Evolutionary conservation across 2,888 invertebrate genomes (phyloP).

Genomic region (Zele albiditarsus): DNA sequence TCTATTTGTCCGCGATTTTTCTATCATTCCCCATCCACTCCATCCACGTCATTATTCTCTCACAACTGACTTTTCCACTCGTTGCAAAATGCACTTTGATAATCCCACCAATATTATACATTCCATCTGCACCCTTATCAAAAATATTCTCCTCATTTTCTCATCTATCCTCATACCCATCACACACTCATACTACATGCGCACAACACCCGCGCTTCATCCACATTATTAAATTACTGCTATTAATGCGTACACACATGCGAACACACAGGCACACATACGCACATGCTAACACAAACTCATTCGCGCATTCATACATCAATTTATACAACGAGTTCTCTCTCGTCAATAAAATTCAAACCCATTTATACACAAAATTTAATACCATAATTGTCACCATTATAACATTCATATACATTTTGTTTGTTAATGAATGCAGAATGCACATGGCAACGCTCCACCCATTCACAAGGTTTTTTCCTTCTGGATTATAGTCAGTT

Average conservation of each 20-base stretch:
- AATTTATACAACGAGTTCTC: not conserved
- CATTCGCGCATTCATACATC: not conserved
- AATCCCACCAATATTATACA: not conserved
- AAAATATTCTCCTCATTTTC: not conserved
- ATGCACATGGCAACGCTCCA: not conserved
- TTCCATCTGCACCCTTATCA: not conserved
- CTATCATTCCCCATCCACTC: not conserved
- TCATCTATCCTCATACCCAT: not conserved
- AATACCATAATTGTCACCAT: no score
- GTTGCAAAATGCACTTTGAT: not conserved
- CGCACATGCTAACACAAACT: not conserved
- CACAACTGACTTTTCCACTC: not conserved
- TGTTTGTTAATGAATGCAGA: no score
- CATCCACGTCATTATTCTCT: not conserved
- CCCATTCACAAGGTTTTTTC: not conserved
- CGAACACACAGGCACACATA: not conserved
- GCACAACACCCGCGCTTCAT: not conserved
- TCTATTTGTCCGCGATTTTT: no score
- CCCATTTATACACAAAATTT: no score
- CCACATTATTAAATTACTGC: no score
- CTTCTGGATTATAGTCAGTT: slow-evolving; percentile 48
- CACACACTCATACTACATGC: not conserved
- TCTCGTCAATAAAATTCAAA: no score
- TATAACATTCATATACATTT: no score
- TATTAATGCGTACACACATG: no score